Base-by-base conservation (phyloP, 2,888 invertebrate genomes). In the Fragum fragum region DNA sequence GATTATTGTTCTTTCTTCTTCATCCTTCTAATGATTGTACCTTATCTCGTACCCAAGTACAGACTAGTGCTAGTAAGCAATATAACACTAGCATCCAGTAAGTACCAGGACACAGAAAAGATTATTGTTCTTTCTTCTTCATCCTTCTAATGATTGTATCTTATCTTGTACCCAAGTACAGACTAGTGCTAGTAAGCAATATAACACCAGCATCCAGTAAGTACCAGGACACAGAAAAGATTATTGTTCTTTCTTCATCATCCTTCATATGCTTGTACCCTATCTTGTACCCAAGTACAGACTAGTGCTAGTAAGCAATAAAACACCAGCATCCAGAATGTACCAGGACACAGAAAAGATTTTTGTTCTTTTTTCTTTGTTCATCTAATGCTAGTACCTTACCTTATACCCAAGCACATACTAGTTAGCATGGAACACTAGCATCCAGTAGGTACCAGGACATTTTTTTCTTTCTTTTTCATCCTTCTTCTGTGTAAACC, bases 261-360 rank as follows among this genome's bases (percentile, higher is more conserved):
- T 21, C 53, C 23, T 23, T 26, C 28, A 3, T 1, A 28, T 59
- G 3, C 5, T 36, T 9, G 9, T 36, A 36, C 9, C 23, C 9
- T 5, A 0, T 6, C 28, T 28, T 28, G 26, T 59, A 59, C 28
- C 59, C 28, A 26, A 59, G 59, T 28, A 59, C 59, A 59, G 59
- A 59, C 59, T 26, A 59, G 59, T 59, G 59, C 59, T 59, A 59
- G 59, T 59, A 59, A 26, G 6, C 2, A 21, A n/a, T 14, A 26
- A 1, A 2, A 59, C 23, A 59, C 59, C 59, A 59, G 59, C 59
- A 59, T 59, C 59, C 23, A 59, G 5, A 26, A 2, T 5, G 3
- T 28, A 23, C 59, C 23, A 28, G 59, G 23, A 26, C 23, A 59
- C 59, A 59, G 59, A 26, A 23, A 26, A 28, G 32, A 6, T 36